Evolutionary conservation across 2,888 invertebrate species (phyloP), one percentile per base, ranked within the genome.

Genomic region (Cephus nigrinus): DNA sequence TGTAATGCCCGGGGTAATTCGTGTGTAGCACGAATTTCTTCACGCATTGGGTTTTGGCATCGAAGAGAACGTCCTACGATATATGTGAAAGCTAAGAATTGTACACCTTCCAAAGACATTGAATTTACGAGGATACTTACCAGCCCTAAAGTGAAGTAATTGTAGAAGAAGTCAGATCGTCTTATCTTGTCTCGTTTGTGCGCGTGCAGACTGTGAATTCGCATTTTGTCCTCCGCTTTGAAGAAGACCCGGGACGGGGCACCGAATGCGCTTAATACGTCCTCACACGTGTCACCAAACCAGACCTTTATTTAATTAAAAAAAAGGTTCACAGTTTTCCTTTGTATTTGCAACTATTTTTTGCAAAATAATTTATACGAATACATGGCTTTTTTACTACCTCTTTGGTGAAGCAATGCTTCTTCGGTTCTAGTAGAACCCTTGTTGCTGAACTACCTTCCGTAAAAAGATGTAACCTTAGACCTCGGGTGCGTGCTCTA

Each of bases 161-260:
- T 99, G 92, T 97, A 99, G 93, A 99, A 99, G 92, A 98, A 99
- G 92, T 99, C 99, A 75, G 98, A 98, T 80, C 96, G 95, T 84
- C 95, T 95, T 80, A 95, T 95, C 80, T 96, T 94, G 79, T 94
- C 96, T 84, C 96, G 95, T 79, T 95, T 94, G 90, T 97, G 95
- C 15, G 97, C 96, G 87, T 96, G 96, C 68, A 97, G 97, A 84
- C 96, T 95, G 93, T 99, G 99, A 88, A 99, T 99, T 92, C 97
- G 96, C 99, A 99, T 99, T 93, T 99, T 99, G 92, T 99, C 99
- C 92, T 99, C 99, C 72, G 98, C 97, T 93, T 99, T 99, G 93
- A 97, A 99, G 93, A 98, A 99, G 3, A 98, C 96, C 78, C 94
- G 94, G 79, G 97, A 97, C 0, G 99, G 99, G 3, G 98, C 97